Conservation (phyloP, 2,888 invertebrate genomes). For the Cerastoderma edule region DNA sequence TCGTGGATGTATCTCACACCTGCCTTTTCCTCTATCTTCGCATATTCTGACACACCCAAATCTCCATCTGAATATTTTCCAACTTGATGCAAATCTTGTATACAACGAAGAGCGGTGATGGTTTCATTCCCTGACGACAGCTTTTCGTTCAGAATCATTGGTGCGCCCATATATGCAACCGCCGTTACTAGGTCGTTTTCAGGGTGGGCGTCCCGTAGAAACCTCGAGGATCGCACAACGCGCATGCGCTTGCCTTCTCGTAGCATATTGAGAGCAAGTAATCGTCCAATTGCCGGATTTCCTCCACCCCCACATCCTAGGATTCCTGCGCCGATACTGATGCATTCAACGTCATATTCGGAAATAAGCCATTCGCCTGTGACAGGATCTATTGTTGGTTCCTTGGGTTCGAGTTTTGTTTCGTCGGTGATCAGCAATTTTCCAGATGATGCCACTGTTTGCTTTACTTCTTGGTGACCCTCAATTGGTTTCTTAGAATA, state of each 20-base stretch:
- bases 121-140: constrained; percentile 68
- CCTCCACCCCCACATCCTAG: constrained; percentile 82
- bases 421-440: constrained; percentile 34
- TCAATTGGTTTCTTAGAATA: constrained; percentile 4
- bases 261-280: constrained; percentile 65
- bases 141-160: constrained; percentile 73
- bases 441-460: constrained; percentile 55
- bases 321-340: constrained; percentile 80
- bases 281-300: constrained; percentile 73
- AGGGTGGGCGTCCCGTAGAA: constrained; percentile 52
- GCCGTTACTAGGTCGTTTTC: constrained; percentile 64
- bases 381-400: constrained; percentile 54
- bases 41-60: constrained; percentile 49
- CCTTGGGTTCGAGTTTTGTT: constrained; percentile 28
- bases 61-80: constrained; percentile 64
- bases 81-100: constrained; percentile 63
- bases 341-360: constrained; percentile 79
- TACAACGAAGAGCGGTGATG: constrained; percentile 61
- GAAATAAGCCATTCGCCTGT: constrained; percentile 78
- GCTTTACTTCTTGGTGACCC: constrained; percentile 37
- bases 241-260: constrained; percentile 71
- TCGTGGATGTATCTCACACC: constrained; percentile 68
- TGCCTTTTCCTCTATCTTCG: constrained; percentile 56
- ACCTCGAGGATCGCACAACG: constrained; percentile 71
- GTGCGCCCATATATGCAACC: constrained; percentile 78